Evolutionary conservation across 2,113 vertebrate species (phyloP), one percentile per base, ranked within the genome.

Genomic region (Pomatostomus ruficeps): DNA sequence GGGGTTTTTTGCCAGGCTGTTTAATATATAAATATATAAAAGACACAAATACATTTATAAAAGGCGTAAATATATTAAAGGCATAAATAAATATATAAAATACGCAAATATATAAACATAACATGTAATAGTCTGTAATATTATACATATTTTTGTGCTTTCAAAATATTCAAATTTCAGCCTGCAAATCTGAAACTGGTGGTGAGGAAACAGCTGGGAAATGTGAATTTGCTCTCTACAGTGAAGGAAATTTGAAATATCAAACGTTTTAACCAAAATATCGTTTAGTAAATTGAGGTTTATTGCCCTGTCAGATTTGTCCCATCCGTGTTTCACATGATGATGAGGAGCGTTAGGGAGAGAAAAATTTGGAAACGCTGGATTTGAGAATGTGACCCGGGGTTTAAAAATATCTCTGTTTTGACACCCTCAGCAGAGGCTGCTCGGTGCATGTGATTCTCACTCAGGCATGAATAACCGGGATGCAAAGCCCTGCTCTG

Each of bases 391-490:
- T 29, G 21, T 18, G 46, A 54, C 42, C 82, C 79, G 20, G 29
- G 29, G 40, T 83, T 86, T 86, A 73, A 92, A 93, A 94, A 73
- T 85, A 68, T 21, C 75, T 43, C 12, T 63, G 61, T 48, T 93
- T 45, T 92, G 70, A 59, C 80, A 57, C 59, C 57, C 28, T 68
- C 25, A 59, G 94, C 79, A 43, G 83, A 51, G 68, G 57, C 79
- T 72, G 75, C 10, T 66, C 8, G 54, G n/a, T 67, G 70, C 94
- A 87, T 5, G 22, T 93, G 94, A 63, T 82, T 59, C 76, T 61
- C 45, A 7, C 65, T 78, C 57, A 21, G 80, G 72, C 83, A 12
- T 28, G 61, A 92, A 23, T 35, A 81, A 91, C 78, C 24, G 71
- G 81, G 52, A 9, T 46, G 1, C 35, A 38, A 16, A 91, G 46